Conservation (phyloP, 2,797 vertebrate genomes). For the Danio tinwini region DNA sequence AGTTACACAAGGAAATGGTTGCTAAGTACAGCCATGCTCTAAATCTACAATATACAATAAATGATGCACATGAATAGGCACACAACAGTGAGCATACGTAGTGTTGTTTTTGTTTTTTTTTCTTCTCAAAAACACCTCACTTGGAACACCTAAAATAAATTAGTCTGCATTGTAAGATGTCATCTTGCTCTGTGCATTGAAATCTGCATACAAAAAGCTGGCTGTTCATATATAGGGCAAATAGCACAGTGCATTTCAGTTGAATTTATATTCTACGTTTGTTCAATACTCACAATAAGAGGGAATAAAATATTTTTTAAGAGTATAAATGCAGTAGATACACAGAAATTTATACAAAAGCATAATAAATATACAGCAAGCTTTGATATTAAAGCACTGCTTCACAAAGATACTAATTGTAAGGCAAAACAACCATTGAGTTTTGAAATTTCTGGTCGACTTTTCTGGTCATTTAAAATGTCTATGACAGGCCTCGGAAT, state of each 20-base stretch:
- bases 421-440: slow-evolving; percentile 61
- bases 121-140: background rate
- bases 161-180: background rate
- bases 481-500: slow-evolving; percentile 21
- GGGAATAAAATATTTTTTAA: slow-evolving; percentile 51
- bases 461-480: slow-evolving; percentile 27
- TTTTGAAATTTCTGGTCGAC: slow-evolving; percentile 32
- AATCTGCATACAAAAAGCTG: slow-evolving; percentile 44
- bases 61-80: background rate
- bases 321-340: slow-evolving; percentile 67
- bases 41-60: slow-evolving; percentile 34
- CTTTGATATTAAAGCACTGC: slow-evolving; percentile 57
- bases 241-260: slow-evolving; percentile 61
- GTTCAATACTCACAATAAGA: slow-evolving; percentile 41
- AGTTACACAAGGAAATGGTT: slow-evolving; percentile 26
- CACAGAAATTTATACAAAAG: slow-evolving; percentile 55
- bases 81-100: slow-evolving; percentile 4
- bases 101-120: background rate
- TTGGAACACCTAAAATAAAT: slow-evolving; percentile 28
- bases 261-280: slow-evolving; percentile 43
- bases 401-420: slow-evolving; percentile 52
- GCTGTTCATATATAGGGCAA: slow-evolving; percentile 41
- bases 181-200: slow-evolving; percentile 25
- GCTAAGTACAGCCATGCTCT: slow-evolving; percentile 35
- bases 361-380: slow-evolving; percentile 66